phyloP scores from a whole-genome alignment of 2,113 vertebrate species.

The Oostethus manadensis region DNA sequence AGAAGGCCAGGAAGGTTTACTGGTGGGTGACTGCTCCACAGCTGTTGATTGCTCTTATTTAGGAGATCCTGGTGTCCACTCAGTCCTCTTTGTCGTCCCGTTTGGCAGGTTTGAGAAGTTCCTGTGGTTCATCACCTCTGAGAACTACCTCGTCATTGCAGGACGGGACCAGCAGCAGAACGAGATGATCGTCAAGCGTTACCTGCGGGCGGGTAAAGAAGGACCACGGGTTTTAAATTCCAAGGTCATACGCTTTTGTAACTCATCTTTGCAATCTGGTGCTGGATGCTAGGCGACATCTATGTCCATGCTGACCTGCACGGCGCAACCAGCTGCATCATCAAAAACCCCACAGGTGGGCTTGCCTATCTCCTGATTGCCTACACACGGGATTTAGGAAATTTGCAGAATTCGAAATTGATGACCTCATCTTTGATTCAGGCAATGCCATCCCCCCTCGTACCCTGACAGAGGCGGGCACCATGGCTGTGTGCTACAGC shows the following conservation, averaged over 20 bases:
- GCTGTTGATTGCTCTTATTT: not conserved
- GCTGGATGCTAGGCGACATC: constrained; percentile 78
- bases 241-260: not conserved
- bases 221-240: not conserved
- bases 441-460: constrained; percentile 84
- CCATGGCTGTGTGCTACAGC: constrained; percentile 95
- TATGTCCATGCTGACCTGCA: constrained; percentile 97
- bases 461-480: constrained; percentile 90
- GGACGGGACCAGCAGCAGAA: constrained; percentile 98
- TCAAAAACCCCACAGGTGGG: constrained; percentile 87
- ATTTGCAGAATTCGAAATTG: not conserved
- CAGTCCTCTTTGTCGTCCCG: too few relatives aligned
- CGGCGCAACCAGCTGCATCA: constrained; percentile 93
- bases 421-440: constrained; percentile 34
- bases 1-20: constrained; percentile 97
- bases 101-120: constrained; percentile 97
- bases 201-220: constrained; percentile 80
- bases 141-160: constrained; percentile 94
- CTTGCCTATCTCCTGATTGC: not conserved
- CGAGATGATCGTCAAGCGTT: constrained; percentile 95
- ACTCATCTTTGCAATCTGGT: not conserved
- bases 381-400: not conserved
- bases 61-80: not conserved
- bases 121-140: constrained; percentile 97
- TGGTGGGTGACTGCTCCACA: constrained; percentile 74